These are phyloP conservation scores for Pollenia amentaria DNA, from an alignment of 2,888 invertebrate genomes.

Conservation along the genomic window DNA sequence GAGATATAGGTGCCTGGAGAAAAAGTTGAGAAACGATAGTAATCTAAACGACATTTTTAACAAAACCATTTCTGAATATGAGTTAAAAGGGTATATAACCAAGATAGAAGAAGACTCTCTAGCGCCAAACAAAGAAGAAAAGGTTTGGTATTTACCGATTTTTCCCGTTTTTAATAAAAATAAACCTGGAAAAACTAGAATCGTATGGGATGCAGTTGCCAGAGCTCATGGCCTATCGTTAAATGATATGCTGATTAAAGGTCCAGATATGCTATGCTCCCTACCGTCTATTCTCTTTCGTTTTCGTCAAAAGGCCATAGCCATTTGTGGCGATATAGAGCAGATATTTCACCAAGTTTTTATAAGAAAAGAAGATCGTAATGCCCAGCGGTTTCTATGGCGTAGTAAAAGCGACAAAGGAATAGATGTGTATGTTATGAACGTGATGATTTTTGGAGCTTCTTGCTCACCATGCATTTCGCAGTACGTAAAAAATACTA, in stretches of 20 bases:
- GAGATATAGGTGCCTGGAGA: constrained; percentile 3
- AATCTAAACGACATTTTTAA: constrained; percentile 21
- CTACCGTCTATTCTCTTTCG: constrained; percentile 26
- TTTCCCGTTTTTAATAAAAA: constrained; percentile 33
- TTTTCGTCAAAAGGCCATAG: constrained; percentile 41
- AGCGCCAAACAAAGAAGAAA: neutral
- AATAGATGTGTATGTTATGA: constrained; percentile 33
- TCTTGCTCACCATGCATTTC: constrained; percentile 30
- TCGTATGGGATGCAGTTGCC: constrained; percentile 61
- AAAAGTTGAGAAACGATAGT: constrained; percentile 35
- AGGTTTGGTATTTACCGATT: constrained; percentile 38
- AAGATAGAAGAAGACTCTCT: neutral
- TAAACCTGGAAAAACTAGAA: constrained; percentile 36
- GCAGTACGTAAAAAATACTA: constrained; percentile 44
- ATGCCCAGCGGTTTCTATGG: constrained; percentile 61
- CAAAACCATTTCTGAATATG: constrained; percentile 52
- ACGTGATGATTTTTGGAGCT: constrained; percentile 50
- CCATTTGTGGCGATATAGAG: constrained; percentile 57
- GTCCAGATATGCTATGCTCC: constrained; percentile 45
- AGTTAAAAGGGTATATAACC: constrained; percentile 3
- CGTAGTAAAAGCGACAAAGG: constrained; percentile 1
- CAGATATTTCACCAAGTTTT: constrained; percentile 66
- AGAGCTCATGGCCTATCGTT: constrained; percentile 45
- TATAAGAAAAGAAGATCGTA: constrained; percentile 51
- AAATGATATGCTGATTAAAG: constrained; percentile 60